Evolutionary conservation across 2,113 vertebrate genomes (phyloP).

Genomic region (Xenopus borealis): DNA sequence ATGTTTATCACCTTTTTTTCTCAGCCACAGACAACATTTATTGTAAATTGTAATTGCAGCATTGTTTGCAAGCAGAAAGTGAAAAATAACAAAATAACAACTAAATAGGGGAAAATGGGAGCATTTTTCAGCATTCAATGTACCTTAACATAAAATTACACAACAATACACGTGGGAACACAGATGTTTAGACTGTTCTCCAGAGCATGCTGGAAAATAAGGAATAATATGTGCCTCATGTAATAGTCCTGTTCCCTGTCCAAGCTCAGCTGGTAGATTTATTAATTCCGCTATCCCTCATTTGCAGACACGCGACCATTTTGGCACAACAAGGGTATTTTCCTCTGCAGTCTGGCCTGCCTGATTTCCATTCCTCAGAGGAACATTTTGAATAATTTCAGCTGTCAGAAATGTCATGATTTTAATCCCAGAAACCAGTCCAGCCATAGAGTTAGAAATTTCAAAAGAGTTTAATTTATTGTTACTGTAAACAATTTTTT

Average conservation of each 20-base stretch:
- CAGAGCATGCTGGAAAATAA: constrained; percentile 13
- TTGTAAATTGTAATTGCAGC: not conserved
- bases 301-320: constrained; percentile 28
- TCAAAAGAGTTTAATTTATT: not conserved
- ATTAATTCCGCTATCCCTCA: constrained; percentile 35
- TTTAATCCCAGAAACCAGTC: constrained; percentile 22
- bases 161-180: constrained; percentile 12
- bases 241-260: not conserved
- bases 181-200: constrained; percentile 23
- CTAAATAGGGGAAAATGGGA: not conserved
- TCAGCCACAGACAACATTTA: too few relatives aligned
- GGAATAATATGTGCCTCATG: not conserved
- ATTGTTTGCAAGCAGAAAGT: not conserved
- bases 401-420: constrained; percentile 33
- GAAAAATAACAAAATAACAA: too few relatives aligned
- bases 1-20: too few relatives aligned
- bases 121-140: constrained; percentile 2
- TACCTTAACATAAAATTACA: constrained; percentile 19
- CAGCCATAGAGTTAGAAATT: not conserved
- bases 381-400: constrained; percentile 28
- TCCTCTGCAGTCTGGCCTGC: constrained; percentile 20
- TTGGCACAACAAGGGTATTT: constrained; percentile 10
- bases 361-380: constrained; percentile 27
- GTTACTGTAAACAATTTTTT: too few relatives aligned
- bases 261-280: constrained; percentile 24